These are phyloP conservation scores for Tetramorium alpestre DNA, from an alignment of 1,140 invertebrate genomes.

Conservation along the genomic window DNA sequence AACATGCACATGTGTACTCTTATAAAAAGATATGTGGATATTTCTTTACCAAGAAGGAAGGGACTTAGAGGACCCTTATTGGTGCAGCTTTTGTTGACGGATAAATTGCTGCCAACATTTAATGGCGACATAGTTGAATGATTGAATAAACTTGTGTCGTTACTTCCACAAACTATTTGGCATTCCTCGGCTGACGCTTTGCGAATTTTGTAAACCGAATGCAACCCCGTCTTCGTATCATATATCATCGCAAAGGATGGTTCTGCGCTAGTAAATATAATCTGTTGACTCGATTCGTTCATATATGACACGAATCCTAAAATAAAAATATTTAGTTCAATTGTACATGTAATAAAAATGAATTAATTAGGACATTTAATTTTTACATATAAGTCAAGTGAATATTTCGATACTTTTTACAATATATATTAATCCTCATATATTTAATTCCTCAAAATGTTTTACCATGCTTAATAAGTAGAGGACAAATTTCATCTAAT, in stretches of 20 bases:
- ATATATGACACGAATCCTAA: conserved; percentile 86
- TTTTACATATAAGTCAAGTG: background rate
- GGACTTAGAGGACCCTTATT: conserved; percentile 79
- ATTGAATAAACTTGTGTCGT: conserved; percentile 85
- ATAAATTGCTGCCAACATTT: conserved; percentile 75
- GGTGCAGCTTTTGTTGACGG: conserved; percentile 74
- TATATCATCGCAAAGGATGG: conserved; percentile 91
- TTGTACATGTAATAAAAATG: background rate
- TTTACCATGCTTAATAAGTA: conserved; percentile 90
- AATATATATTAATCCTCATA: background rate
- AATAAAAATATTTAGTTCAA: conserved; percentile 64
- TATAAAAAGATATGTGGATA: background rate
- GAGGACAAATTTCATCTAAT: conserved; percentile 94
- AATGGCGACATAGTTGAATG: conserved; percentile 82
- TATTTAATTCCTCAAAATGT: background rate
- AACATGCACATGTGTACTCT: background rate
- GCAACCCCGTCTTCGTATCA: conserved; percentile 90
- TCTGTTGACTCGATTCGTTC: conserved; percentile 86
- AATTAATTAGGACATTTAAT: conserved; percentile 3
- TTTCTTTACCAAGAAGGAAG: conserved; percentile 79
- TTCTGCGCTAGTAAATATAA: conserved; percentile 88
- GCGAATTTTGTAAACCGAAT: conserved; percentile 93
- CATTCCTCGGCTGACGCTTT: conserved; percentile 91
- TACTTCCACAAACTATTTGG: conserved; percentile 86
- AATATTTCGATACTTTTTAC: background rate